Conservation (phyloP, 2,888 invertebrate species). For the Volucella zonaria region DNA sequence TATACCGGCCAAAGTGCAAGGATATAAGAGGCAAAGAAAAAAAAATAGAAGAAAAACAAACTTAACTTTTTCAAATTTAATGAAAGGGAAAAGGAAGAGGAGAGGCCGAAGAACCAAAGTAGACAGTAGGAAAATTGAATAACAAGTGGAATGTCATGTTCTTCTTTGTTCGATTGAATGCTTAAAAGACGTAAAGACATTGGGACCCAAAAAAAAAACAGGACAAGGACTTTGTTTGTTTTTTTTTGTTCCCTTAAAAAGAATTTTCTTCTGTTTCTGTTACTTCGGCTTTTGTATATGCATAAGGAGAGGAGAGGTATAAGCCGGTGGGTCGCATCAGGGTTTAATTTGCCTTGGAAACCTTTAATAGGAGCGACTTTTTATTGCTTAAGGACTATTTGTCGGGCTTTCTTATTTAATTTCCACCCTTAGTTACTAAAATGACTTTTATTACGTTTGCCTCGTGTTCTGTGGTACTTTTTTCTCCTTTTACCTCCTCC, state of each 20-base stretch:
- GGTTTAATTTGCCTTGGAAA: conserved; percentile 66
- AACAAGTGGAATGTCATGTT: conserved; percentile 66
- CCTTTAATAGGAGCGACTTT: conserved; percentile 57
- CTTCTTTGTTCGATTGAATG: conserved; percentile 56
- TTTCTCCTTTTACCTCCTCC: not conserved
- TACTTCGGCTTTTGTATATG: not conserved
- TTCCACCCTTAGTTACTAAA: conserved; percentile 63
- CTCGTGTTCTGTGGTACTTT: conserved; percentile 31
- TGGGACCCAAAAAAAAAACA: not conserved
- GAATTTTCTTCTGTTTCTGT: conserved; percentile 2
- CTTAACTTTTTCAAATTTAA: conserved; percentile 62
- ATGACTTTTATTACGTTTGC: conserved; percentile 71
- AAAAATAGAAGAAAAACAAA: conserved; percentile 8
- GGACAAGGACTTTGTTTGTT: conserved; percentile 4
- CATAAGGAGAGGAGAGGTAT: not conserved
- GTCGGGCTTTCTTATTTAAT: conserved; percentile 69
- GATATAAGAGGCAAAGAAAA: conserved; percentile 2
- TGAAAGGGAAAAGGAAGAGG: conserved; percentile 23
- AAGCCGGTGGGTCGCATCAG: conserved; percentile 16
- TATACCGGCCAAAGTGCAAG: conserved; percentile 23
- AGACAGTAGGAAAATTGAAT: conserved; percentile 70
- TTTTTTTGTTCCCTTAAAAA: not conserved
- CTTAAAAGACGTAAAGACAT: conserved; percentile 7
- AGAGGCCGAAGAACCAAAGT: conserved; percentile 19
- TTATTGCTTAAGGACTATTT: conserved; percentile 70